Conservation (phyloP, 2,113 vertebrate genomes). For the Pedetes capensis region DNA sequence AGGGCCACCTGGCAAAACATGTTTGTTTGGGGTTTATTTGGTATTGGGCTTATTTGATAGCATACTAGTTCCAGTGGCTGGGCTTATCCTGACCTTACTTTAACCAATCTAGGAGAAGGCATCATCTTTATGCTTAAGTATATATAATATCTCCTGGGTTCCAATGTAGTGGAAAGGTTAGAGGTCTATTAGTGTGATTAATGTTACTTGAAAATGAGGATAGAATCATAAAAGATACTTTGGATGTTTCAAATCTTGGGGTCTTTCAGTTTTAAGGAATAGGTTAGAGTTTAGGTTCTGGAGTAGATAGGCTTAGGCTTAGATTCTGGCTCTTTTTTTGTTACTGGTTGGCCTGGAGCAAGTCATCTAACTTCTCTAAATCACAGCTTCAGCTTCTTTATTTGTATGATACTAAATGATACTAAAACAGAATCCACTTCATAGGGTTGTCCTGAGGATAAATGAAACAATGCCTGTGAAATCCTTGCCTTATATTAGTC, state of each 20-base stretch:
- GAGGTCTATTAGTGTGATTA: background rate
- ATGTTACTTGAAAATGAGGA: background rate
- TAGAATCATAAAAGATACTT: background rate
- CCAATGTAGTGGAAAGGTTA: background rate
- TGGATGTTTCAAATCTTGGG: background rate
- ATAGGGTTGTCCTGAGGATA: background rate
- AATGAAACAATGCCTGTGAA: background rate
- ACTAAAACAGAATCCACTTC: background rate
- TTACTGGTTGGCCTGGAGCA: background rate
- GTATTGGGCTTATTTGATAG: conserved; percentile 11
- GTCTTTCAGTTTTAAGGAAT: background rate
- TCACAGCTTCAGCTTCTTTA: background rate
- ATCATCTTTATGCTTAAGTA: background rate
- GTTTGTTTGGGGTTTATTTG: conserved; percentile 2
- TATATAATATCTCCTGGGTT: background rate
- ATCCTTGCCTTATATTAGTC: background rate
- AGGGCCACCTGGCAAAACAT: conserved; percentile 43
- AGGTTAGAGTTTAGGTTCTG: background rate
- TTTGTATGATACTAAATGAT: background rate
- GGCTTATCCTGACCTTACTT: background rate
- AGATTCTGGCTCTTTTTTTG: background rate
- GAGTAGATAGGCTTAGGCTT: background rate
- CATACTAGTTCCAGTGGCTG: background rate
- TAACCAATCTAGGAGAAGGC: background rate
- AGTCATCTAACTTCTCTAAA: background rate